These are phyloP conservation scores for Potamarius usumacintae DNA, from an alignment of 2,113 vertebrate species.

Conservation along the genomic window DNA sequence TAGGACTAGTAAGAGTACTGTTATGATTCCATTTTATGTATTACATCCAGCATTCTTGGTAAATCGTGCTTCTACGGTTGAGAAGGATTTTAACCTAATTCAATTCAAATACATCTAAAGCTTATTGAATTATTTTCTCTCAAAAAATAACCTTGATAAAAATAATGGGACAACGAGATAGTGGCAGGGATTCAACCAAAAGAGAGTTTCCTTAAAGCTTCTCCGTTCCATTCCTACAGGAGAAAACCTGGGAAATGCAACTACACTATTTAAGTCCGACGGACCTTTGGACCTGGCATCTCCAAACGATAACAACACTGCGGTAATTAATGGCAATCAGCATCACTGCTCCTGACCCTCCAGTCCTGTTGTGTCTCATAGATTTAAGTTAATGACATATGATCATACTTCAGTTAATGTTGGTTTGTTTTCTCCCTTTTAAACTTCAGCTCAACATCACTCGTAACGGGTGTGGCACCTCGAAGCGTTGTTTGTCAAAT, in stretches of 20 bases:
- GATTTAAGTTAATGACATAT: no score
- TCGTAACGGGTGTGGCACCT: background rate
- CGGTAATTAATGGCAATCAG: background rate
- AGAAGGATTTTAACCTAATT: background rate
- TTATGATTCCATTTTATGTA: no score
- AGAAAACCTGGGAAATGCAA: background rate
- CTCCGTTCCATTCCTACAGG: background rate
- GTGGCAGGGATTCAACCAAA: background rate
- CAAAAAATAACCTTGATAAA: no score
- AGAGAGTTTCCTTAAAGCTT: background rate
- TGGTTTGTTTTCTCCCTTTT: background rate
- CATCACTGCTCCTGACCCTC: background rate
- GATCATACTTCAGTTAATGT: no score
- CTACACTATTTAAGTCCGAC: background rate
- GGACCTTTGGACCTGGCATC: background rate
- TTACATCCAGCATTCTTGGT: no score
- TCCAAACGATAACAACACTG: background rate
- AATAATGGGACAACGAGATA: no score
- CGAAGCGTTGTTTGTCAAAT: slow-evolving; percentile 46
- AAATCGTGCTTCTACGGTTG: no score
- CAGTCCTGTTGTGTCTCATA: background rate
- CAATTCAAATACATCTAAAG: background rate
- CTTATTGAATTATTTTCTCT: background rate
- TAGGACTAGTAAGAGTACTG: no score
- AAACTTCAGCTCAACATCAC: slow-evolving; percentile 55